Conservation (phyloP, 2,113 vertebrate genomes). For the Macquaria ambigua region DNA sequence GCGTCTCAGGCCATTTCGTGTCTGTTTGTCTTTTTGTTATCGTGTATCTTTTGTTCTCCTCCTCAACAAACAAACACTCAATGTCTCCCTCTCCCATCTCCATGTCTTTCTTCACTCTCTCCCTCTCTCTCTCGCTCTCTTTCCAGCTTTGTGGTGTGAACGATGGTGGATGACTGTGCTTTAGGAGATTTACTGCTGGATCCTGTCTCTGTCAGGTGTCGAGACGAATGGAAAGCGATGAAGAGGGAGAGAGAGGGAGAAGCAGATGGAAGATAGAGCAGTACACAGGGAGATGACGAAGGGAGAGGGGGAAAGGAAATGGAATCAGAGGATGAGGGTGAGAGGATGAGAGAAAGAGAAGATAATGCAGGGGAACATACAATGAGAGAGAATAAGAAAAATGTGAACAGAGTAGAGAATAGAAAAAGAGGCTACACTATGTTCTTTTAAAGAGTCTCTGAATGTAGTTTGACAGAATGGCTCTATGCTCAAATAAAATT, state of each 20-base stretch:
- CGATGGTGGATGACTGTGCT: constrained; percentile 74
- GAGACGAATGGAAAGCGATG: constrained; percentile 71
- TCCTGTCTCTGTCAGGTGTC: constrained; percentile 79
- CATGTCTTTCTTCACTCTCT: constrained; percentile 23
- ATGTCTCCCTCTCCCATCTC: constrained; percentile 34
- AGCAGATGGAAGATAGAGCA: constrained; percentile 72
- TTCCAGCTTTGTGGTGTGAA: constrained; percentile 67
- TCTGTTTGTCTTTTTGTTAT: constrained; percentile 75
- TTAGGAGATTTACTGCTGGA: constrained; percentile 81
- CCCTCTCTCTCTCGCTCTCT: constrained; percentile 2
- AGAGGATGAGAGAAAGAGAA: constrained; percentile 57
- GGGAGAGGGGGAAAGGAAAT: constrained; percentile 48
- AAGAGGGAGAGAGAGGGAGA: constrained; percentile 12
- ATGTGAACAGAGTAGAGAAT: constrained; percentile 44
- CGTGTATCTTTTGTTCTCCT: constrained; percentile 65
- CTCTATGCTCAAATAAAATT: constrained; percentile 8
- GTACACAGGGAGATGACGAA: constrained; percentile 64
- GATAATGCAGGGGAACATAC: constrained; percentile 53
- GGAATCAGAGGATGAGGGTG: constrained; percentile 56
- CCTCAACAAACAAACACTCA: constrained; percentile 53
- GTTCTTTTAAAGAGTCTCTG: constrained; percentile 50
- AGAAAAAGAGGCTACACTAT: constrained; percentile 33
- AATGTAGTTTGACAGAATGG: constrained; percentile 45
- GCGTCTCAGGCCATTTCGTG: constrained; percentile 65
- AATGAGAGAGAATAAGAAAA: constrained; percentile 26